Conservation (phyloP, 1,140 invertebrate species). For the Orchestia grillus region DNA sequence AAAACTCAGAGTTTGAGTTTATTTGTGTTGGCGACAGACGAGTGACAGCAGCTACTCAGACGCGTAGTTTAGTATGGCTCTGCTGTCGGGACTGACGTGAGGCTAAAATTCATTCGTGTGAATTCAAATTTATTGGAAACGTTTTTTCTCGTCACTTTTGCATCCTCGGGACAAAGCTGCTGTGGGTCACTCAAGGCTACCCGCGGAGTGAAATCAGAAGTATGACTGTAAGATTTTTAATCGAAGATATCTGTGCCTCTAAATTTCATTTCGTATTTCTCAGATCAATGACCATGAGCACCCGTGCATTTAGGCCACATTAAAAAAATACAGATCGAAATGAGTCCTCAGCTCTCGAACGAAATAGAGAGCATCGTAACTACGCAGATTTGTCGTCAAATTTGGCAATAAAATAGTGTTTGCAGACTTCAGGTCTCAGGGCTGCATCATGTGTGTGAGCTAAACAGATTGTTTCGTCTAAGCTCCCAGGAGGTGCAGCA, state of each 20-base stretch:
- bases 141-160: neutral
- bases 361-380: neutral
- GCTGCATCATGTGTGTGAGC: neutral
- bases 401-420: neutral
- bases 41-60: conserved; percentile 47
- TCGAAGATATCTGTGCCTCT: neutral
- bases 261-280: neutral
- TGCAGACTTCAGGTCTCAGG: neutral
- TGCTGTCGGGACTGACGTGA: neutral
- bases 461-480: conserved; percentile 53
- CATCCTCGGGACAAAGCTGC: neutral
- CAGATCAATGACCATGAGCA: neutral
- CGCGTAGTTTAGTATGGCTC: conserved; percentile 17
- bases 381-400: neutral
- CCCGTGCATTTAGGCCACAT: neutral
- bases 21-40: conserved; percentile 46
- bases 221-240: neutral
- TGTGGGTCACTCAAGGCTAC: neutral
- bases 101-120: neutral
- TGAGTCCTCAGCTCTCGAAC: neutral
- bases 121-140: conserved; percentile 10
- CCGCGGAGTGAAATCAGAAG: neutral
- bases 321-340: neutral
- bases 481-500: conserved; percentile 31
- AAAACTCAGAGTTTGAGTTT: conserved; percentile 1